phyloP scores from a whole-genome alignment of 2,113 vertebrate genomes.

The Eulemur macaco region DNA sequence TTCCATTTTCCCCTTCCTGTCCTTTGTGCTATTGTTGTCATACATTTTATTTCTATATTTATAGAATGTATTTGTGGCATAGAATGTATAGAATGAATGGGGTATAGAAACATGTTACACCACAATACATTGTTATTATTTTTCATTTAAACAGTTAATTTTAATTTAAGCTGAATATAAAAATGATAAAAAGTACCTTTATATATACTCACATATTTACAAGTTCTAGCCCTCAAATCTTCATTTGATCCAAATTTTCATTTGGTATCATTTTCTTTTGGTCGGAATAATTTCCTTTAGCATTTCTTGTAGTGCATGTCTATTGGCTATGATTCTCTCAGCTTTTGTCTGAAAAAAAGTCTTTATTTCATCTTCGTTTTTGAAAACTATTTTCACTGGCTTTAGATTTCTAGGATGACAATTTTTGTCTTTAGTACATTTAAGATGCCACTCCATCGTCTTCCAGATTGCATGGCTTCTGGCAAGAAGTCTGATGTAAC shows the following conservation, averaged over 20 bases:
- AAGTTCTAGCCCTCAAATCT: background rate
- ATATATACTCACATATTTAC: background rate
- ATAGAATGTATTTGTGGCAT: background rate
- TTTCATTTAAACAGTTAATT: background rate
- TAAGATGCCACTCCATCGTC: background rate
- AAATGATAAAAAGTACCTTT: background rate
- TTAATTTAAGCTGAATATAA: background rate
- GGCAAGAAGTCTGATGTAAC: background rate
- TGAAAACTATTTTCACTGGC: background rate
- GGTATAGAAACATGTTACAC: background rate
- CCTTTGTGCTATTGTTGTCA: background rate
- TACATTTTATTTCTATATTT: background rate
- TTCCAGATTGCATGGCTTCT: background rate
- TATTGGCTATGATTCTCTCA: background rate
- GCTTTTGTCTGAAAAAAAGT: constrained; percentile 31
- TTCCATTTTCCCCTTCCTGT: background rate
- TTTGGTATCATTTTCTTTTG: background rate
- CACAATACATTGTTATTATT: background rate
- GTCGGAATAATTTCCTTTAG: background rate
- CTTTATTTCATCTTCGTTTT: background rate
- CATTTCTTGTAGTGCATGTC: background rate
- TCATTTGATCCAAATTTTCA: background rate
- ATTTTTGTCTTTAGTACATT: background rate
- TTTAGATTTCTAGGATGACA: background rate
- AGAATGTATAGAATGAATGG: too few species aligned